Evolutionary conservation across 1,140 invertebrate species (phyloP), one percentile per base, ranked within the genome.

Genomic region (Drosophila melanica): DNA sequence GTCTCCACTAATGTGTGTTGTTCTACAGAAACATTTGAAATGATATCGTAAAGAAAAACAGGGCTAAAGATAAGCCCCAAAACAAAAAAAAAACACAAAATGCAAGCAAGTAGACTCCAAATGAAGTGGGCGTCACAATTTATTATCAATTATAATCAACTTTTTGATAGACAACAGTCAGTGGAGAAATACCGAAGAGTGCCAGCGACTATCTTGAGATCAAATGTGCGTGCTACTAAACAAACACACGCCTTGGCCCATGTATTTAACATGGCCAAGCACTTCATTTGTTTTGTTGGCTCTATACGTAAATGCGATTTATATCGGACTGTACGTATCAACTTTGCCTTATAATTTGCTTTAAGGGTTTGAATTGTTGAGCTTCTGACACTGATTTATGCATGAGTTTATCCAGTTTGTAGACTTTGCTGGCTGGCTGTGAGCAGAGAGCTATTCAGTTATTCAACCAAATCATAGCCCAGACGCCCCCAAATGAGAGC

Each of bases 211-310:
- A 81, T 81, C 75, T 64, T n/a, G 48, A 48, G 48, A 81, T 81
- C 82, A 72, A 76, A 75, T 81, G 79, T 86, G 81, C 81, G 81
- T 86, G 81, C 67, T 48, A 62, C 79, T 87, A 86, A 76, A 50
- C 71, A 87, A 86, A 86, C 82, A 81, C 16, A 67, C 47, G 54
- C 30, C 54, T 64, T 18, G 20, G 35, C n/a, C 50, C 12, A 33
- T 47, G 50, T 44, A 16, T 54, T 50, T 48, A 44, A 20, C 47
- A 23, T 12, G 41, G 63, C 69, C 47, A 45, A 67, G 54, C 67
- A 41, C 48, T 70, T 75, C 50, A 75, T 69, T 77, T 63, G 70
- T 62, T 64, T 62, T 64, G 64, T 74, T 74, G 63, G 64, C 58
- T 64, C 60, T 59, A 73, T 66, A 65, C 72, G 55, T 84, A 84